Base-by-base conservation (phyloP, 2,888 invertebrate genomes). In the Andrena camellia region DNA sequence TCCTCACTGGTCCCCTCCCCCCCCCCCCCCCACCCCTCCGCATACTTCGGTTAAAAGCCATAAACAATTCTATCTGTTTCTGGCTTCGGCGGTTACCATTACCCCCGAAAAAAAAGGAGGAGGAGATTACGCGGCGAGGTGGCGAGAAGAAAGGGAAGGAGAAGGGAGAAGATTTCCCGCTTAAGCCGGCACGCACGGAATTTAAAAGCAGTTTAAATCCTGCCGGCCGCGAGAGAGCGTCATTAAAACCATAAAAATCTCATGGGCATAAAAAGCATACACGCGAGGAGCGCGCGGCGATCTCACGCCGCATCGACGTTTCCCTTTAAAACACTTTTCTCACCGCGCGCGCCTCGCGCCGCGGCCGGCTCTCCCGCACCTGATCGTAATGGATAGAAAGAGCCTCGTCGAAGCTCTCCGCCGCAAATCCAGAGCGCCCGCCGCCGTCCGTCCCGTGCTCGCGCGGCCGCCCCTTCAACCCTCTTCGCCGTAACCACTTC, bases 301-400 rank as follows among this genome's bases (percentile, higher is more conserved):
- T 76, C 75, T 81, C 70, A 71, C 23, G 70, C 80, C 62, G 77
- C 66, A 79, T 88, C 86, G 87, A 78, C 82, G 74, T 83, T 81
- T 83, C 81, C 87, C 84, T 78, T 87, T 88, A 88, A 83, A 88
- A 84, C 84, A 83, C 81, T 87, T 86, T 84, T 60, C 81, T 60
- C 81, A 81, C 52, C 77, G 48, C 23, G 17, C 42, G 42, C 42
- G 42, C 42, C 29, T 29, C 29, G 4, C 29, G 29, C 29, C 68
- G 76, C 71, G 78, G 80, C 73, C n/a, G n/a, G n/a, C 82, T 77
- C 78, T 74, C 80, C 81, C 66, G 48, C 78, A 52, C 50, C 69
- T 66, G 84, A 68, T 73, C 85, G 85, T 88, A 88, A 88, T 88
- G 88, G 86, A 86, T 84, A 81, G 82, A 88, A 88, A 88, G 85